A percentile compares a stretch with the other conserved stretches of the same genome.
Evolutionary conservation across 2,888 invertebrate genomes (phyloP).

Genomic region (Bruchidius siliquastri): DNA sequence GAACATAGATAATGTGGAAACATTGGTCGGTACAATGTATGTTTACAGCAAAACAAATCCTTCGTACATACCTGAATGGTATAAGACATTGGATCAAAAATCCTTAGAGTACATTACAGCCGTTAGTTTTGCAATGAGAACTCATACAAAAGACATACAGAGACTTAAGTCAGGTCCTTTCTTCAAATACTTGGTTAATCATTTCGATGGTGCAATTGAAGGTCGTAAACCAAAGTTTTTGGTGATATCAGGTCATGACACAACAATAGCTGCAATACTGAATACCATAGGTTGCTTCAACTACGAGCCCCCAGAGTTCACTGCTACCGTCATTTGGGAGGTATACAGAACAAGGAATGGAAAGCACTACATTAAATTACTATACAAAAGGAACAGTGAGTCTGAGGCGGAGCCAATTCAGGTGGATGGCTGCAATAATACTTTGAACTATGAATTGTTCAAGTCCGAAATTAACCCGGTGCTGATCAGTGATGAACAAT

Average conservation of each 20-base stretch:
- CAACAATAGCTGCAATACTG: slow-evolving; percentile 65
- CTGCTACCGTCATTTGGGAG: slow-evolving; percentile 64
- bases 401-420: too few relatives aligned
- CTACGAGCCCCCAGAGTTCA: slow-evolving; percentile 59
- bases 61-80: slow-evolving; percentile 3
- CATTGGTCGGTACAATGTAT: not conserved
- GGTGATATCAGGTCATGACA: slow-evolving; percentile 65
- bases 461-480: too few relatives aligned
- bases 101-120: not conserved
- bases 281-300: slow-evolving; percentile 63
- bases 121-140: not conserved
- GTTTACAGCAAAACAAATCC: not conserved
- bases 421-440: too few relatives aligned
- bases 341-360: slow-evolving; percentile 37
- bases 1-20: not conserved
- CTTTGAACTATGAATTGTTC: too few relatives aligned
- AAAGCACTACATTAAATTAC: not conserved
- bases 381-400: not conserved
- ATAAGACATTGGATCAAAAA: not conserved
- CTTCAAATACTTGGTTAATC: slow-evolving; percentile 6
- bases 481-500: too few relatives aligned
- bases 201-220: slow-evolving; percentile 6
- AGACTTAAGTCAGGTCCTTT: slow-evolving; percentile 10
- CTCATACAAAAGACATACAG: not conserved
- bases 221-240: slow-evolving; percentile 15